phyloP scores from a whole-genome alignment of 2,797 vertebrate species.

The Acanthurus tractus region DNA sequence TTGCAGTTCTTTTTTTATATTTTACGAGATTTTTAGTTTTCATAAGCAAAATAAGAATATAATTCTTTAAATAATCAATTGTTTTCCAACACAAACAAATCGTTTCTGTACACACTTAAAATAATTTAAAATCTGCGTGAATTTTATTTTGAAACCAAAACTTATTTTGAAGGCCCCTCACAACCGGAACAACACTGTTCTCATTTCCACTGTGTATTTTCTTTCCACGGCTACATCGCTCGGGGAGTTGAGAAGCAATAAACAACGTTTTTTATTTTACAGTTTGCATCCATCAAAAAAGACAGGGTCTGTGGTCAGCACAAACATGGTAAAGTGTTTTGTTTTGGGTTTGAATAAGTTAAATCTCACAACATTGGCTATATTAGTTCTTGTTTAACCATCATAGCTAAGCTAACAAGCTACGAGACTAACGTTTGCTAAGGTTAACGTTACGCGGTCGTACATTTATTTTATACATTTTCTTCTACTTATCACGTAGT shows the following conservation, averaged over 20 bases:
- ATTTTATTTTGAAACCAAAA: constrained; percentile 53
- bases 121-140: background rate
- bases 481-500: background rate
- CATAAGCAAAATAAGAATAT: no score
- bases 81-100: background rate
- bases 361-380: background rate
- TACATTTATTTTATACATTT: background rate
- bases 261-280: background rate
- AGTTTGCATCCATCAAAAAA: background rate
- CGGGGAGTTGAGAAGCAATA: constrained; percentile 8
- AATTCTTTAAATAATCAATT: no score
- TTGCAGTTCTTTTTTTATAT: background rate
- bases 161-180: constrained; percentile 60
- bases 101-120: no score
- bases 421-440: constrained; percentile 37
- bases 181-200: constrained; percentile 53
- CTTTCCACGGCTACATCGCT: constrained; percentile 5
- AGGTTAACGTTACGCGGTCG: constrained; percentile 2
- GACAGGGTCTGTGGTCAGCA: background rate
- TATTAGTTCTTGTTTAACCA: constrained; percentile 16
- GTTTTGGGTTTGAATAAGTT: background rate
- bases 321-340: constrained; percentile 73
- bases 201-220: constrained; percentile 62
- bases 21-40: no score
- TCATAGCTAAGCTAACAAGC: constrained; percentile 66